These are phyloP conservation scores for Leucoraja erinaceus DNA, from an alignment of 2,113 vertebrate species.

Conservation along the genomic window DNA sequence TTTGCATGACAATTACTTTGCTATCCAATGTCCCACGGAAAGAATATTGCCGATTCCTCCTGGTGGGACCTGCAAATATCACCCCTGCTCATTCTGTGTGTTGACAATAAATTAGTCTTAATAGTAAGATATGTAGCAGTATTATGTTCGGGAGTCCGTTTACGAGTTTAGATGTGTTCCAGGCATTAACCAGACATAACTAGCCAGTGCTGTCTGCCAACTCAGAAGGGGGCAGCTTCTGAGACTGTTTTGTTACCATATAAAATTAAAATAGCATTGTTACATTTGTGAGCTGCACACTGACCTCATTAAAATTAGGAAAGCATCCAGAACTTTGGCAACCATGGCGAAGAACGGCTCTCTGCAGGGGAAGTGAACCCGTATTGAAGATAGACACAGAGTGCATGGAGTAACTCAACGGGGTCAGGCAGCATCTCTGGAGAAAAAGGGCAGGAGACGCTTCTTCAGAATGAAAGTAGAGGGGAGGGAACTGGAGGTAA, in stretches of 20 bases:
- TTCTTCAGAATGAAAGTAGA: too few species aligned
- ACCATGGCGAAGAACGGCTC: not conserved
- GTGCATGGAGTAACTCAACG: too few species aligned
- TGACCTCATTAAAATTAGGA: too few species aligned
- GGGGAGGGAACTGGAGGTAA: too few species aligned
- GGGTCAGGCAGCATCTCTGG: too few species aligned
- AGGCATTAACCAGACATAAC: not conserved
- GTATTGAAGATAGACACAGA: not conserved
- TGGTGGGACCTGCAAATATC: not conserved
- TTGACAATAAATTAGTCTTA: slow-evolving; percentile 32
- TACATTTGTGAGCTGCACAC: not conserved
- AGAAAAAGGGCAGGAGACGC: too few species aligned
- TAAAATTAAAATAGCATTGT: not conserved
- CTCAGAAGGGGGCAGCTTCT: not conserved
- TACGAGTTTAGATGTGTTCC: not conserved
- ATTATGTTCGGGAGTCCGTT: not conserved
- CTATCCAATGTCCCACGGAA: slow-evolving; percentile 62
- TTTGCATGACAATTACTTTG: slow-evolving; percentile 94
- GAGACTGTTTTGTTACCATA: not conserved
- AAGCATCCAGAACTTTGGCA: too few species aligned
- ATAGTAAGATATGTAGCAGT: not conserved
- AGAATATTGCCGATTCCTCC: slow-evolving; percentile 37
- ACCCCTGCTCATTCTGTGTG: not conserved
- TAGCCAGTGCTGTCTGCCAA: not conserved
- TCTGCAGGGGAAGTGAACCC: not conserved